A percentile compares a stretch with the other conserved stretches of the same genome.
These are phyloP conservation scores for Drosophila simulans DNA, from an alignment of 1,140 invertebrate genomes.

Conservation along the genomic window DNA sequence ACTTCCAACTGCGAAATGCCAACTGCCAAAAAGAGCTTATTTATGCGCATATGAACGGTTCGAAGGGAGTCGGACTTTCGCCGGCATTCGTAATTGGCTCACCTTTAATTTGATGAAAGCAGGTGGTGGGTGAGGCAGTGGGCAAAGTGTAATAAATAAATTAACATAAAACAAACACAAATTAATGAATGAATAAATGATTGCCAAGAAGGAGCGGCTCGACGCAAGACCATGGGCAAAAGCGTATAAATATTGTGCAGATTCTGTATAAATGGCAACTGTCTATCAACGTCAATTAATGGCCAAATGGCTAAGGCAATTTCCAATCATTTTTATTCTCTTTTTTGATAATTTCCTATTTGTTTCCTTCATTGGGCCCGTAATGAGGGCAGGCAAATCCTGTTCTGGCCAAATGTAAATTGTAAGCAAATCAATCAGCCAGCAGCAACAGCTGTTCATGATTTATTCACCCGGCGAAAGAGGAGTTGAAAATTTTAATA, in stretches of 20 bases:
- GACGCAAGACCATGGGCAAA: not conserved
- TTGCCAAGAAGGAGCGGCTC: slow-evolving; percentile 28
- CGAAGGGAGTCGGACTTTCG: not conserved
- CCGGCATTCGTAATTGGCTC: slow-evolving; percentile 68
- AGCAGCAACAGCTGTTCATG: slow-evolving; percentile 54
- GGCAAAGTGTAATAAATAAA: slow-evolving; percentile 71
- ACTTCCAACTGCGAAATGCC: slow-evolving; percentile 10
- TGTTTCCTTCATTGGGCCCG: not conserved
- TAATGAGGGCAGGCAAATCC: slow-evolving; percentile 36
- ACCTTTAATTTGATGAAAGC: slow-evolving; percentile 41
- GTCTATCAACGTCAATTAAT: slow-evolving; percentile 79
- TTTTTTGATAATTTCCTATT: slow-evolving; percentile 6
- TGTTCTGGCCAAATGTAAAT: slow-evolving; percentile 49
- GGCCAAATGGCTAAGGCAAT: slow-evolving; percentile 55
- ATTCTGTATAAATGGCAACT: slow-evolving; percentile 66
- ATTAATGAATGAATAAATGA: slow-evolving; percentile 83
- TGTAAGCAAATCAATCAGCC: slow-evolving; percentile 59
- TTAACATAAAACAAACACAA: slow-evolving; percentile 82
- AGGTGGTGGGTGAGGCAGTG: slow-evolving; percentile 2
- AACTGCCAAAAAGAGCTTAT: slow-evolving; percentile 24
- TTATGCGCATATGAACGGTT: slow-evolving; percentile 64
- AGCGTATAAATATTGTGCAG: slow-evolving; percentile 66
- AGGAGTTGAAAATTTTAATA: slow-evolving; percentile 52
- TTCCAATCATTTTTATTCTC: slow-evolving; percentile 21
- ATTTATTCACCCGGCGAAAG: slow-evolving; percentile 29